Percentiles rank a stretch among this genome's conserved stretches.
These are phyloP conservation scores for Caloenas nicobarica DNA, from an alignment of 2,113 vertebrate species.

Conservation along the genomic window DNA sequence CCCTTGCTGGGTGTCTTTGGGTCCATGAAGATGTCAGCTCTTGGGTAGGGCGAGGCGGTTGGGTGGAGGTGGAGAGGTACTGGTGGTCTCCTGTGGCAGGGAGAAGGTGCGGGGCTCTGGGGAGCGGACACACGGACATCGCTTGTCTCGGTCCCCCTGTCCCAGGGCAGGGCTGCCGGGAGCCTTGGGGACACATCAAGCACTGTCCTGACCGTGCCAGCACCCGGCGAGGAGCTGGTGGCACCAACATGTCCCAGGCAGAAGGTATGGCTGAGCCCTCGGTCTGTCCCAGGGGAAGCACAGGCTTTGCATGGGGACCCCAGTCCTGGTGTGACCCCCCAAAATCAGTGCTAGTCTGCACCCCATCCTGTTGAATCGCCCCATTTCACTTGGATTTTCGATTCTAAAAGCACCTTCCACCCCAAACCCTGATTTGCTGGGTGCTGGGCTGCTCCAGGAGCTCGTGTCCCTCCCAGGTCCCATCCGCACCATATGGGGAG, in stretches of 20 bases:
- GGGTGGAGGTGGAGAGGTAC: background rate
- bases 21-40: background rate
- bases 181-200: background rate
- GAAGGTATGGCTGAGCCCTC: background rate
- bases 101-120: background rate
- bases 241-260: conserved; percentile 4
- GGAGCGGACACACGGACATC: rapidly evolving
- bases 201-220: rapidly evolving
- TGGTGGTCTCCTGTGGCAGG: rapidly evolving
- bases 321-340: rapidly evolving
- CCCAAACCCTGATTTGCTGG: background rate
- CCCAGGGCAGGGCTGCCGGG: background rate
- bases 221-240: background rate
- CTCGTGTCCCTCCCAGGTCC: background rate
- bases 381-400: rapidly evolving
- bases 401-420: background rate
- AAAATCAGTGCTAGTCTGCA: rapidly evolving
- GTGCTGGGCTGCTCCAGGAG: background rate
- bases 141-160: rapidly evolving
- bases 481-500: rapidly evolving
- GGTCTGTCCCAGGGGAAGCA: rapidly evolving
- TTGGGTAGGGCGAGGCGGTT: background rate
- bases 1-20: background rate
- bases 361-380: background rate
- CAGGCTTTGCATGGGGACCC: background rate